Evolutionary conservation across 2,113 vertebrate genomes (phyloP).

Genomic region (Notarius lentiginosus): DNA sequence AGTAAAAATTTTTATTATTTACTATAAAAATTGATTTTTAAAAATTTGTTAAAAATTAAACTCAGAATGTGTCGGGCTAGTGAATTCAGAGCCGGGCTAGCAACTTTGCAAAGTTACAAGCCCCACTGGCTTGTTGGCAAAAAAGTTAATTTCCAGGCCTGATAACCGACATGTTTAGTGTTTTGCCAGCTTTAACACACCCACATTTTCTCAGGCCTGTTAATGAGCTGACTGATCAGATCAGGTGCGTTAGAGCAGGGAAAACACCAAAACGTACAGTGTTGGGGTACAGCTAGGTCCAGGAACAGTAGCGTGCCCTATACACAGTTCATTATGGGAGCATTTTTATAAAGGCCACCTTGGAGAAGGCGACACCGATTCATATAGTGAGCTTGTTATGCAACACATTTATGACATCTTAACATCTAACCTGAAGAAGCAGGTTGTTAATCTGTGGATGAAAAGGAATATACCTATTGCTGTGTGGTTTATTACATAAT

Average conservation of each 20-base stretch:
- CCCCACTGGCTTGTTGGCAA: too few relatives aligned
- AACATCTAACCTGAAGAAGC: too few relatives aligned
- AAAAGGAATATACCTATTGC: constrained; percentile 79
- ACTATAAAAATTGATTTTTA: too few relatives aligned
- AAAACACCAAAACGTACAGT: background rate
- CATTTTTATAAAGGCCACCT: background rate
- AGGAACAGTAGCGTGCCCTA: background rate
- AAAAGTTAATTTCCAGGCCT: too few relatives aligned
- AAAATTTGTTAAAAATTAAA: too few relatives aligned
- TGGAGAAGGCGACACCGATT: background rate
- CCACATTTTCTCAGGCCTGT: background rate
- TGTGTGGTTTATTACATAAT: constrained; percentile 93
- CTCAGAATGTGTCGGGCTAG: too few relatives aligned
- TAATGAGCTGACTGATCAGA: background rate
- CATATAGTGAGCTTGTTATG: background rate
- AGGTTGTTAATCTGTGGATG: background rate
- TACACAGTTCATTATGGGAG: background rate
- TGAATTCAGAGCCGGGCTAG: too few relatives aligned
- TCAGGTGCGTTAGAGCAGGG: background rate
- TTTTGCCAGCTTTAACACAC: background rate
- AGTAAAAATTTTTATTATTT: too few relatives aligned
- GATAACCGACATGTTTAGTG: background rate
- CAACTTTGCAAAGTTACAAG: too few relatives aligned
- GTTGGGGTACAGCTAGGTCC: background rate
- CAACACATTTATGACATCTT: background rate